Base-by-base conservation (phyloP, 1,140 invertebrate species). In the Calliopsis andreniformis region DNA sequence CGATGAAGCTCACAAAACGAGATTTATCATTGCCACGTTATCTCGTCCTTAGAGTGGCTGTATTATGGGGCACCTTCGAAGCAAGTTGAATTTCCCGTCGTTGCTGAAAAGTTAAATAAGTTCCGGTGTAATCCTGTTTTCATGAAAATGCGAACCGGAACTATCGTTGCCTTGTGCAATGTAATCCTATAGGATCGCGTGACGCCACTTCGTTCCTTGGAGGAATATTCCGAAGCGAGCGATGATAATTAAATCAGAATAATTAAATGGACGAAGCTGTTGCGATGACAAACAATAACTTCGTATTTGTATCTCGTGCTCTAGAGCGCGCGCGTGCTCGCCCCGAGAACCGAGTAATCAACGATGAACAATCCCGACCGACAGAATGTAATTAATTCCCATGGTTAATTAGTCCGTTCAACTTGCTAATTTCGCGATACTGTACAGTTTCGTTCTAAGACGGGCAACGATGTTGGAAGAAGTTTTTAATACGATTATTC, bases 221-320 rank as follows among this genome's bases (percentile, higher is more conserved):
- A 30, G 67, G 28, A 70, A 43, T 47, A 43, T 70, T 70, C 39
- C 14, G n/a, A 23, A 59, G 28, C 67, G 67, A 58, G 49, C 23
- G 64, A 70, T 47, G 39, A 70, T 70, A 70, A 70, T 70, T 70
- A 55, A 70, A 70, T 70, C 28, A 59, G 39, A 59, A 45, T 69
- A 45, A 69, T 59, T 59, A 59, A 70, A 70, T 70, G 53, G 53
- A 59, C 67, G 25, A 25, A 23, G 67, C 42, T 47, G 42, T 32
- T 59, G 55, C 28, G 53, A n/a, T 20, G 64, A 68, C 67, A 59
- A 70, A 70, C 53, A 35, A 58, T 58, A 59, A 59, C 67, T 56
- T 58, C 25, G 28, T 6, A 18, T 20, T 16, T 0, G 6, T 23
- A 28, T n/a, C n/a, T n/a, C n/a, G n/a, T n/a, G n/a, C n/a, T n/a